Base-by-base conservation (phyloP, 2,888 invertebrate genomes). In the Coenonympha glycerion region DNA sequence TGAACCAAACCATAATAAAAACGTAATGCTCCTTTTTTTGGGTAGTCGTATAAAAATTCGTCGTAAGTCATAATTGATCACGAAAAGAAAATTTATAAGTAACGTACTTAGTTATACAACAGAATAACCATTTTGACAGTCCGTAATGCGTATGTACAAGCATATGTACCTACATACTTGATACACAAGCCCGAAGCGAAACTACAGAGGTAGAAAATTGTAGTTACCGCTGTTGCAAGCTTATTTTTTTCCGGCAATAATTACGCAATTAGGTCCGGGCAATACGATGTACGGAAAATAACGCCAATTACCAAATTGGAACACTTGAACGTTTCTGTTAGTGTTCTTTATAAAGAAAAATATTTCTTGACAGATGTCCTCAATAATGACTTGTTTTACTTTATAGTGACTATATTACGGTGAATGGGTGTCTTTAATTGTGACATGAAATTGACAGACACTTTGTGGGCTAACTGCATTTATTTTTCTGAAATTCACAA, bases 281-380 rank as follows among this genome's bases (percentile, higher is more conserved):
- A 64, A 63, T 62, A 58, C 58, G 61, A 62, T 62, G 65, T 60
- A 57, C 50, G 52, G 62, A 63, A 64, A 65, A 66, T 64, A 60
- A 61, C 52, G 42, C 56, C 62, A 65, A 64, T 66, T 68, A 66
- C 61, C 54, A 53, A 50, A 59, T 57, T 52, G 44, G 57, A 48
- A 51, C 37, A 15, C 44, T n/a, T 31, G 52, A 52, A 55, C 46
- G 44, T 52, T 49, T 55, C 55, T 52, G 52, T 56, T 53, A 50
- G 53, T 50, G 26, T 39, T 22, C 39, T 48, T 42, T 53, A 45
- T 33, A 40, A 50, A 40, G 46, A 60, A 56, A 56, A 55, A 53
- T 49, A 40, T 44, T 47, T 47, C 44, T 46, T 55, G 58, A 59
- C 61, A 62, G 57, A 58, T 59, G 59, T 51, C 42, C 21, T 31